Percentiles rank a stretch among this genome's conserved stretches.
Evolutionary conservation across 2,113 vertebrate genomes (phyloP).

Genomic region (Caranx ignobilis): DNA sequence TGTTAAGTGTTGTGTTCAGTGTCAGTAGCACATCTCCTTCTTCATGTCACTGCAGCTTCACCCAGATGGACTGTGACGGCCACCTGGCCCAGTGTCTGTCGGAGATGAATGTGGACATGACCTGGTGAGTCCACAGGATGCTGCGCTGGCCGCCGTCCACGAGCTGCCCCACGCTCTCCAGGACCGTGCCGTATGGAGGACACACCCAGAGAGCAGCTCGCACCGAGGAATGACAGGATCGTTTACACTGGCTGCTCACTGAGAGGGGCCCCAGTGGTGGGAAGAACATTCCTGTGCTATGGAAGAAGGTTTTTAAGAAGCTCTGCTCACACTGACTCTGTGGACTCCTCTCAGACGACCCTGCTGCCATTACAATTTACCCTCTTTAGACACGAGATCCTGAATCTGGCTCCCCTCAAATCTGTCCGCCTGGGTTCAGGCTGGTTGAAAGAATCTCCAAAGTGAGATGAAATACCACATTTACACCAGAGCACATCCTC

Average conservation of each 20-base stretch:
- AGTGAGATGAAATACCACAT: neutral
- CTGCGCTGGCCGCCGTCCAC: conserved; percentile 26
- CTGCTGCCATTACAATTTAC: neutral
- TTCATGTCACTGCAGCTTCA: conserved; percentile 81
- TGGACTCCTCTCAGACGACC: neutral
- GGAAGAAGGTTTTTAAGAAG: neutral
- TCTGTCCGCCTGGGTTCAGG: neutral
- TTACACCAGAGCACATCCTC: neutral
- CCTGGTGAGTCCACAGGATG: conserved; percentile 83
- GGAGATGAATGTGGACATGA: conserved; percentile 86
- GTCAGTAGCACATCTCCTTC: conserved; percentile 3
- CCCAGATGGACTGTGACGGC: conserved; percentile 88
- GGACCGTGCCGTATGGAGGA: neutral
- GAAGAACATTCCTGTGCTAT: neutral
- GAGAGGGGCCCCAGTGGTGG: neutral
- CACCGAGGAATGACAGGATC: too few relatives aligned
- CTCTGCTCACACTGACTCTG: neutral
- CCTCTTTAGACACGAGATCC: neutral
- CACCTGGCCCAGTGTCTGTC: conserved; percentile 94
- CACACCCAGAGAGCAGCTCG: neutral
- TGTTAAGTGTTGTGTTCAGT: neutral
- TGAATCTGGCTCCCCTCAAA: neutral
- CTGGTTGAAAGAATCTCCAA: conserved; percentile 5
- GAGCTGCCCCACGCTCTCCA: neutral
- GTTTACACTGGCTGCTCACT: neutral